These are phyloP conservation scores for Ecliptopera silaceata DNA, from an alignment of 2,888 invertebrate genomes.

Conservation along the genomic window DNA sequence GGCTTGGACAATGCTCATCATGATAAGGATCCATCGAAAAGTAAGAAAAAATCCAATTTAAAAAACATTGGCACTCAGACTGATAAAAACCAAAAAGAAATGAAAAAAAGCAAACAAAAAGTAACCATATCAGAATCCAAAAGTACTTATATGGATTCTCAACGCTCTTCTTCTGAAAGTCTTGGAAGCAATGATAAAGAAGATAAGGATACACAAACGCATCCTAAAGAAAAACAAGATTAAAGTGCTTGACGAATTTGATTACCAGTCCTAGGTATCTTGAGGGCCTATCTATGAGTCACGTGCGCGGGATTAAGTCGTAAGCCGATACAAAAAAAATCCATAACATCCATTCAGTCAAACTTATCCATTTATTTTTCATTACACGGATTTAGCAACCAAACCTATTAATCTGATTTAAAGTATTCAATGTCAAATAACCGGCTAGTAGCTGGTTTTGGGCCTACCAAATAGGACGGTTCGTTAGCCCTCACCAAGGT, in stretches of 20 bases:
- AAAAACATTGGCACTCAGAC: slow-evolving; percentile 53
- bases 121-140: slow-evolving; percentile 49
- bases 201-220: slow-evolving; percentile 49
- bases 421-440: background rate
- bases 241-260: slow-evolving; percentile 25
- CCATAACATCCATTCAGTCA: too few relatives aligned
- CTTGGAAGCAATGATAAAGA: background rate
- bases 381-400: too few relatives aligned
- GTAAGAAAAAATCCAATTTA: slow-evolving; percentile 46
- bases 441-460: background rate
- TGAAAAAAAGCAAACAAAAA: slow-evolving; percentile 31
- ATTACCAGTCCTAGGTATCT: too few relatives aligned
- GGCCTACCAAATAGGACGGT: background rate
- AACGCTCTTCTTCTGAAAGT: slow-evolving; percentile 11
- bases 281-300: too few relatives aligned
- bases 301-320: too few relatives aligned
- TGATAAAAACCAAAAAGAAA: slow-evolving; percentile 26
- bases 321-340: too few relatives aligned
- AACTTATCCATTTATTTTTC: too few relatives aligned
- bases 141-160: slow-evolving; percentile 9
- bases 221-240: slow-evolving; percentile 58
- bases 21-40: background rate
- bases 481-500: slow-evolving; percentile 4
- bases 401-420: too few relatives aligned
- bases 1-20: background rate